phyloP scores from a whole-genome alignment of 1,140 invertebrate species.

The Orchesella cincta region DNA sequence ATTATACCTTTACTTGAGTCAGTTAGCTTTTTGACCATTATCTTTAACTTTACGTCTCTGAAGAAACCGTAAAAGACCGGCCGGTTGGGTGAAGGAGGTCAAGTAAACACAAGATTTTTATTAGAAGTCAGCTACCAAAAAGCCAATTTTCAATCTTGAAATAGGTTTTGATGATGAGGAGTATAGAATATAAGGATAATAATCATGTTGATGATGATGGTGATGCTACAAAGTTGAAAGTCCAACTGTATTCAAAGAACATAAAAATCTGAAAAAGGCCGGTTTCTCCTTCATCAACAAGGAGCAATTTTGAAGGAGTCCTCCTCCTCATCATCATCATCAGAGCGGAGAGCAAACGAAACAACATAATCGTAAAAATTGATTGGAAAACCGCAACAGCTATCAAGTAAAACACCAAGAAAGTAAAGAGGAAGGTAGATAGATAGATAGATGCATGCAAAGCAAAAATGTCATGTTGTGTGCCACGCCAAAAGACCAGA shows the following conservation, averaged over 20 bases:
- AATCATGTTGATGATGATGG: background rate
- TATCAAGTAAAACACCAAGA: constrained; percentile 18
- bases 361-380: constrained; percentile 25
- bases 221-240: too few species aligned
- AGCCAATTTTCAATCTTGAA: constrained; percentile 15
- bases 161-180: constrained; percentile 21
- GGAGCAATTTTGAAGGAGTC: too few species aligned
- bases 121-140: too few species aligned
- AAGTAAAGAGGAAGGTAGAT: too few species aligned
- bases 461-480: background rate
- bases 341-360: background rate
- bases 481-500: background rate
- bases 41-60: background rate
- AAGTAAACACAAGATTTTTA: too few species aligned
- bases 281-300: background rate
- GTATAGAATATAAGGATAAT: constrained; percentile 2
- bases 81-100: too few species aligned
- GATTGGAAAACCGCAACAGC: constrained; percentile 17
- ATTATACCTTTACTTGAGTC: background rate
- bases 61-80: background rate
- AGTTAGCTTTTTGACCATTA: background rate
- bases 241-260: too few species aligned
- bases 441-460: background rate
- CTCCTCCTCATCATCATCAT: background rate
- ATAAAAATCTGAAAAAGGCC: background rate